phyloP scores from a whole-genome alignment of 1,140 invertebrate genomes.

The Bombyx mori region DNA sequence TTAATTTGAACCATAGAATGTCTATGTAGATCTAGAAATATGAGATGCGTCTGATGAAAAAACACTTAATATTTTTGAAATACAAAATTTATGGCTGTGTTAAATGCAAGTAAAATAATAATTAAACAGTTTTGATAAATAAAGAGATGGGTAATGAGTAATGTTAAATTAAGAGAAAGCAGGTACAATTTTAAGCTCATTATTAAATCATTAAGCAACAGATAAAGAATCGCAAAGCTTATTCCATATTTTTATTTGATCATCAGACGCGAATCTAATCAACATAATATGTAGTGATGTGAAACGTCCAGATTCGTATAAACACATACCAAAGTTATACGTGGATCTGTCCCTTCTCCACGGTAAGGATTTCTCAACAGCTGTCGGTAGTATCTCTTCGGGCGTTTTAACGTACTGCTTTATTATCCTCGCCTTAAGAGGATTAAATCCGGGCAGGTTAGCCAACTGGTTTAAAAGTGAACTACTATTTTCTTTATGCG shows the following conservation, averaged over 20 bases:
- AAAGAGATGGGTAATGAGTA: no score
- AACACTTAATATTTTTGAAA: constrained; percentile 2
- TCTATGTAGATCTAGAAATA: constrained; percentile 12
- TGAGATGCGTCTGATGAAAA: constrained; percentile 21
- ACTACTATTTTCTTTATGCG: constrained; percentile 75
- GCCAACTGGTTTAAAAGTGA: constrained; percentile 77
- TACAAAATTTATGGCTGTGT: neutral
- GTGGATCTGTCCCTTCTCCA: constrained; percentile 80
- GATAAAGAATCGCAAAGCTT: no score
- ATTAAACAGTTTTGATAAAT: no score
- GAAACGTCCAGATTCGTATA: constrained; percentile 21
- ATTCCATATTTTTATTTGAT: constrained; percentile 11
- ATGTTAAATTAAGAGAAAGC: no score
- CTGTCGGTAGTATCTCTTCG: constrained; percentile 75
- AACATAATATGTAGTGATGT: constrained; percentile 11
- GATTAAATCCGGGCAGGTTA: constrained; percentile 76
- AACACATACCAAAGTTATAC: constrained; percentile 71
- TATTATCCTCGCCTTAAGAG: constrained; percentile 75
- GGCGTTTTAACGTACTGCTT: constrained; percentile 75
- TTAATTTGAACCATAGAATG: constrained; percentile 8
- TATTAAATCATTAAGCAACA: no score
- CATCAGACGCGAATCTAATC: constrained; percentile 27
- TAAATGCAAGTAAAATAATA: neutral
- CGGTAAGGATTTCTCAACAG: constrained; percentile 80
- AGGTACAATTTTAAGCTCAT: no score